phyloP scores from a whole-genome alignment of 1,140 invertebrate species.

The Polyergus mexicanus region DNA sequence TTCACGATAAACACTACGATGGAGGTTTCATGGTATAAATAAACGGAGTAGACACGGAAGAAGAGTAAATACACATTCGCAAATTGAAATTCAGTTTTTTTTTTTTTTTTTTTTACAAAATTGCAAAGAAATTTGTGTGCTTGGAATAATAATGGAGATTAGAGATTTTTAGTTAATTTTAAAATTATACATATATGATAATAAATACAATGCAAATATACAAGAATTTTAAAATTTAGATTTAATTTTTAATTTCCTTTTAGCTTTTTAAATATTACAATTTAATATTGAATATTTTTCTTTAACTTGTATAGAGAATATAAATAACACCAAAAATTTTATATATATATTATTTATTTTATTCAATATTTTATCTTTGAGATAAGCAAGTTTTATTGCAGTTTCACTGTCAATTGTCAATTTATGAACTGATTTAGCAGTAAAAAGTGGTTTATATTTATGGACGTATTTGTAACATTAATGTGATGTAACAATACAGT shows the following conservation, averaged over 20 bases:
- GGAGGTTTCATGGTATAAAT: conserved; percentile 37
- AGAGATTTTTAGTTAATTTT: conserved; percentile 22
- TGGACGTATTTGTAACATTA: background rate
- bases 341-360: background rate
- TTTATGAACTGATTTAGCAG: background rate
- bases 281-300: background rate
- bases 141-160: background rate
- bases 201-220: background rate
- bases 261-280: background rate
- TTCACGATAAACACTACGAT: conserved; percentile 20
- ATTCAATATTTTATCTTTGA: background rate
- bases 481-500: background rate
- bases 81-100: conserved; percentile 21
- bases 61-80: conserved; percentile 3
- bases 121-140: conserved; percentile 4
- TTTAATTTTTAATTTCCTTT: background rate
- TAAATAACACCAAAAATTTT: background rate
- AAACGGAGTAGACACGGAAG: background rate
- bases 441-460: background rate
- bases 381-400: background rate
- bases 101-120: background rate
- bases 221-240: background rate
- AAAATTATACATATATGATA: background rate
- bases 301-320: background rate
- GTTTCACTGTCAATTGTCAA: background rate